These are phyloP conservation scores for Barbus barbus DNA, from an alignment of 2,113 vertebrate species.

Conservation along the genomic window DNA sequence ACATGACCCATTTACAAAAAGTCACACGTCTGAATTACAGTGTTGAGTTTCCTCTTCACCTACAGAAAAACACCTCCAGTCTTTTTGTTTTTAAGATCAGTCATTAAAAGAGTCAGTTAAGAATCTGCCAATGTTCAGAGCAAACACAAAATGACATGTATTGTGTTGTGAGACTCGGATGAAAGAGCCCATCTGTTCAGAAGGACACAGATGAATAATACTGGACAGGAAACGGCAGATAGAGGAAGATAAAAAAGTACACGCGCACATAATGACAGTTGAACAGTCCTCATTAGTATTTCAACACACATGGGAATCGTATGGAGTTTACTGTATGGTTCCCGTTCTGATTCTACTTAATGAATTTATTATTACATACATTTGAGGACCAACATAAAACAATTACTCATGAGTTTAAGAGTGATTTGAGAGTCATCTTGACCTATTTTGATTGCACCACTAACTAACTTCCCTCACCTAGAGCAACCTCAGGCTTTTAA, in stretches of 20 bases:
- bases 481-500: slow-evolving; percentile 46
- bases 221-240: not conserved
- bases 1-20: not conserved
- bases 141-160: not conserved
- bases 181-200: not conserved
- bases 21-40: not conserved
- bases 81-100: not conserved
- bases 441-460: not conserved
- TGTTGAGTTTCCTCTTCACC: not conserved
- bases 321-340: not conserved
- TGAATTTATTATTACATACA: not conserved
- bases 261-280: slow-evolving; percentile 46
- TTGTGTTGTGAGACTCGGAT: not conserved
- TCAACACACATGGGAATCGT: not conserved
- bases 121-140: not conserved
- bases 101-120: slow-evolving; percentile 12
- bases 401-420: not conserved
- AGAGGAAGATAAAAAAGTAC: not conserved
- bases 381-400: not conserved
- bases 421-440: not conserved
- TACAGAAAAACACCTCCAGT: not conserved
- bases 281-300: slow-evolving; percentile 60
- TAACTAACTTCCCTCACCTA: slow-evolving; percentile 20
- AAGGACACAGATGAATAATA: not conserved
- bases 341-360: not conserved